Evolutionary conservation across 2,797 vertebrate species (phyloP).

Genomic region (Xerus rutilus): DNA sequence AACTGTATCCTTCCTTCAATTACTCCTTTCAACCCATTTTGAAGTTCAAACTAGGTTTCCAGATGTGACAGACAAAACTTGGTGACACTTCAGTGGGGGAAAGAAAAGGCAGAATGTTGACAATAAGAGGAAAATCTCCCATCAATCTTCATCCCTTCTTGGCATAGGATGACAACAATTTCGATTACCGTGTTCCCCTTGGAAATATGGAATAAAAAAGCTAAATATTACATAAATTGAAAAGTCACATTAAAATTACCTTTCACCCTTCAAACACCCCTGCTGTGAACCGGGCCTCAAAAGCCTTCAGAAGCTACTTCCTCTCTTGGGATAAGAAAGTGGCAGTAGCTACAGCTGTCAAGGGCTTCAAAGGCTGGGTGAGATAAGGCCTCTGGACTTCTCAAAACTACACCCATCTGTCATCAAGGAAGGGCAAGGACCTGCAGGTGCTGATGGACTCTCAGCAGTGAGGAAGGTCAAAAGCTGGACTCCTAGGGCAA

Average conservation of each 20-base stretch:
- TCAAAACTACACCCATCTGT: background rate
- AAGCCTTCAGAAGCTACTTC: conserved; percentile 36
- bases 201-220: conserved; percentile 53
- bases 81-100: conserved; percentile 40
- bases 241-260: conserved; percentile 63
- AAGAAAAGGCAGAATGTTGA: conserved; percentile 43
- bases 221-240: conserved; percentile 59
- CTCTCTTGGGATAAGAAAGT: background rate
- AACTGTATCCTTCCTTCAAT: conserved; percentile 16
- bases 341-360: background rate
- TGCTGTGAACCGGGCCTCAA: background rate
- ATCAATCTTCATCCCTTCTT: conserved; percentile 53
- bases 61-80: background rate
- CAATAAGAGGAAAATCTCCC: conserved; percentile 58
- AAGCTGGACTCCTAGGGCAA: background rate
- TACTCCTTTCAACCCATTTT: conserved; percentile 41
- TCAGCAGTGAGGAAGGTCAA: background rate
- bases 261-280: background rate
- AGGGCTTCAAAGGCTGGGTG: background rate
- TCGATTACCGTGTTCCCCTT: conserved; percentile 64
- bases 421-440: background rate
- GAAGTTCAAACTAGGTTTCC: conserved; percentile 57
- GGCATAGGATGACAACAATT: conserved; percentile 56
- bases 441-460: background rate
- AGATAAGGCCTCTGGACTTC: background rate